Evolutionary conservation across 2,888 invertebrate genomes (phyloP).

Genomic region (Malacosoma neustria): DNA sequence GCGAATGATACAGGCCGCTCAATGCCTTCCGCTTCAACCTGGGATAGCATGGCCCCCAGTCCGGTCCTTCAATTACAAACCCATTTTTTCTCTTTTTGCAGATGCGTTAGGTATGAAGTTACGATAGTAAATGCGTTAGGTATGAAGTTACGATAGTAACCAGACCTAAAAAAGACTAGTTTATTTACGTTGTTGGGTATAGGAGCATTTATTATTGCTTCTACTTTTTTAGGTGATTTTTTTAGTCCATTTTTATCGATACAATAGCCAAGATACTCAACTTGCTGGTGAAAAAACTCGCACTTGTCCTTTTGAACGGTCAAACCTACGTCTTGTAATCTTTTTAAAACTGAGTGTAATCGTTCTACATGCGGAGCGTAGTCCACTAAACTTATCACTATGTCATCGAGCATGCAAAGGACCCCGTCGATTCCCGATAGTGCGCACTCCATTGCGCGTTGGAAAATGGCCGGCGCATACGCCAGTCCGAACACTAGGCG

Average conservation of each 20-base stretch:
- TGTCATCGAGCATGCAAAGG: slow-evolving; percentile 6
- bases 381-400: slow-evolving; percentile 2
- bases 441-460: slow-evolving; percentile 5
- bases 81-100: slow-evolving; percentile 11
- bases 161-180: slow-evolving; percentile 12
- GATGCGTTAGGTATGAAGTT: slow-evolving; percentile 8
- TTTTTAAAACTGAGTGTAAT: slow-evolving; percentile 3
- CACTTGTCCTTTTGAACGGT: slow-evolving; percentile 10
- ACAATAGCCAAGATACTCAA: slow-evolving; percentile 8
- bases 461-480: slow-evolving; percentile 6
- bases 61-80: too few species aligned
- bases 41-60: too few species aligned
- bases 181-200: slow-evolving; percentile 9
- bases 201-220: slow-evolving; percentile 7
- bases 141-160: slow-evolving; percentile 11
- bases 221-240: slow-evolving; percentile 7
- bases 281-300: slow-evolving; percentile 8
- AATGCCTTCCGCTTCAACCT: too few species aligned
- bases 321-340: slow-evolving; percentile 5
- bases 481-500: slow-evolving; percentile 5
- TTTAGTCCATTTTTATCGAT: slow-evolving; percentile 9
- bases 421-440: slow-evolving; percentile 8
- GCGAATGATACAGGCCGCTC: too few species aligned
- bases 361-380: neutral
- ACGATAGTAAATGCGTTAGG: slow-evolving; percentile 9